phyloP scores from a whole-genome alignment of 2,113 vertebrate genomes.

The Muntiacus reevesi region DNA sequence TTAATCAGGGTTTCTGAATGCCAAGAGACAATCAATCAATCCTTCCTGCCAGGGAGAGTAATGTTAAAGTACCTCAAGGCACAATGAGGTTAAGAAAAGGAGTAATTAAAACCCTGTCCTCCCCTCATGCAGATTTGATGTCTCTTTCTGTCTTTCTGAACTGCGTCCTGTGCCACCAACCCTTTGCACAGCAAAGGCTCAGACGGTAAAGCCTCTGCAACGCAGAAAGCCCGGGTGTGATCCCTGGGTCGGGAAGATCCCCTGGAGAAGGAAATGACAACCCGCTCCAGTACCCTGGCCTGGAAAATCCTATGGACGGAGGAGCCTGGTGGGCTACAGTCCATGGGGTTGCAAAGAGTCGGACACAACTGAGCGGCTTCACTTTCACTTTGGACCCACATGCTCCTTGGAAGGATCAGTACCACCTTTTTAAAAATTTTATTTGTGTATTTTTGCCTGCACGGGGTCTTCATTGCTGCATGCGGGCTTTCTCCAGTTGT shows the following conservation, averaged over 20 bases:
- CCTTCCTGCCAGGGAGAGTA: constrained; percentile 51
- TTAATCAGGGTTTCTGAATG: constrained; percentile 78
- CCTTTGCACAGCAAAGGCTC: background rate
- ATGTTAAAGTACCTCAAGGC: constrained; percentile 72
- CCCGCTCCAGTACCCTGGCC: background rate
- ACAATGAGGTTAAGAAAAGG: constrained; percentile 65
- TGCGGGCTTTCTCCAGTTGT: rapidly evolving
- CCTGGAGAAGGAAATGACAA: background rate
- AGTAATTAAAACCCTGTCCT: constrained; percentile 70
- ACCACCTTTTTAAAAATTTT: background rate
- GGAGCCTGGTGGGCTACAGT: background rate
- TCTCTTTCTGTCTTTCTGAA: background rate
- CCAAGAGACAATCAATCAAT: constrained; percentile 74
- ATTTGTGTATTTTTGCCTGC: background rate
- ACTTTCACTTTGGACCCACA: background rate
- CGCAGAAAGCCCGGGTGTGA: rapidly evolving
- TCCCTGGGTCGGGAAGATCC: background rate
- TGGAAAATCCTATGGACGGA: background rate
- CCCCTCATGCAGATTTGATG: background rate
- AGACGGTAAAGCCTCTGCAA: background rate
- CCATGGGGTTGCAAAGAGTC: background rate
- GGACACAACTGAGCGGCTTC: background rate
- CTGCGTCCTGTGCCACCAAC: rapidly evolving
- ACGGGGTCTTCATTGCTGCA: rapidly evolving
- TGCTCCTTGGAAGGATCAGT: background rate